These are phyloP conservation scores for Capitulum mitella DNA, from an alignment of 2,888 invertebrate genomes.

Conservation along the genomic window DNA sequence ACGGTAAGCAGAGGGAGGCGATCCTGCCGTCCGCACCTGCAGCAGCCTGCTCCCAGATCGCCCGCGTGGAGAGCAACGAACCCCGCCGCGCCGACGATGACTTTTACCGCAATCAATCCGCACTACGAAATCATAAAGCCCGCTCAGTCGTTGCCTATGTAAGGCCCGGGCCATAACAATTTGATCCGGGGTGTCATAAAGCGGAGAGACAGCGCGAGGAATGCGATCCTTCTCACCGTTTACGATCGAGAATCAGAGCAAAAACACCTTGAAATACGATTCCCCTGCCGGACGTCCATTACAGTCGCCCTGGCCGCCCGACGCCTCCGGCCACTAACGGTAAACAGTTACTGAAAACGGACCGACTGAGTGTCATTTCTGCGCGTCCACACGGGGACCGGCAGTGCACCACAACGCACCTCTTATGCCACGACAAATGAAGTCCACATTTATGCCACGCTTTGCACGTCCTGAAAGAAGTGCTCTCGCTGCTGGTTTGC, in stretches of 20 bases:
- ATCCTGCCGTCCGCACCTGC: no score
- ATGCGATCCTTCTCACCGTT: neutral
- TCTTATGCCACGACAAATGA: neutral
- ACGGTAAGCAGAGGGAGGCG: no score
- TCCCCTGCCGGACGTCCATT: neutral
- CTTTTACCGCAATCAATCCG: conserved; percentile 16
- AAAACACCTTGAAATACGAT: conserved; percentile 11
- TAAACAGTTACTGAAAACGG: neutral
- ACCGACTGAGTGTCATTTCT: neutral
- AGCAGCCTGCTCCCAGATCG: no score
- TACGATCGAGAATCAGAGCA: conserved; percentile 17
- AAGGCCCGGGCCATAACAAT: conserved; percentile 10
- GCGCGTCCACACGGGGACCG: neutral
- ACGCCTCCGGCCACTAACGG: neutral
- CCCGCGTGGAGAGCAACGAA: neutral
- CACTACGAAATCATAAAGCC: conserved; percentile 16
- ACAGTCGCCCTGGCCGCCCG: neutral
- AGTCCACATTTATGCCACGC: neutral
- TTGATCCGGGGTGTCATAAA: conserved; percentile 22
- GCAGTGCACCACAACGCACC: neutral
- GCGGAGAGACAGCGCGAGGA: conserved; percentile 2
- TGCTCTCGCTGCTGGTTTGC: neutral
- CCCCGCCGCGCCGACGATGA: neutral
- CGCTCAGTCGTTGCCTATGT: conserved; percentile 7
- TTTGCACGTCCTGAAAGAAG: neutral